These are phyloP conservation scores for Acleris literana DNA, from an alignment of 2,888 invertebrate genomes.

Conservation along the genomic window DNA sequence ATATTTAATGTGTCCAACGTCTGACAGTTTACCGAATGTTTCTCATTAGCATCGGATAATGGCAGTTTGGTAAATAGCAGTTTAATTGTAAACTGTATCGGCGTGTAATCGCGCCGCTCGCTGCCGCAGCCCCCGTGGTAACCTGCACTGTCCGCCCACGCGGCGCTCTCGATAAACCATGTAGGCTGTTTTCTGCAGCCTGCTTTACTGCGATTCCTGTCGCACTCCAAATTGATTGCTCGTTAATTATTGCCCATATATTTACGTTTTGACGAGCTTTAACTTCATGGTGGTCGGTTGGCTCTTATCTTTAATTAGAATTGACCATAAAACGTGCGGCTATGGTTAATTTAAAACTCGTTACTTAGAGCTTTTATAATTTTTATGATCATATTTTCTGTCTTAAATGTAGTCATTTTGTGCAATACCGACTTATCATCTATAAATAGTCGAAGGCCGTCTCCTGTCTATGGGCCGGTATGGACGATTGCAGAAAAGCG, in stretches of 20 bases:
- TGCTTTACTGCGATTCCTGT: constrained; percentile 48
- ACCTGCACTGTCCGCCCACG: constrained; percentile 65
- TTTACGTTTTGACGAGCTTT: constrained; percentile 33
- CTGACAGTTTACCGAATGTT: constrained; percentile 54
- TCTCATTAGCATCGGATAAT: constrained; percentile 52
- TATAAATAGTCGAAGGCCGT: constrained; percentile 63
- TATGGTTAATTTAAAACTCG: too few species aligned
- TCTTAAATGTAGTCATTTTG: too few species aligned
- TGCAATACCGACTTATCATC: constrained; percentile 19
- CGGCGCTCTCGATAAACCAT: constrained; percentile 45
- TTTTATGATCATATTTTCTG: too few species aligned
- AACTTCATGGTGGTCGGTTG: not conserved
- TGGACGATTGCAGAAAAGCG: constrained; percentile 63
- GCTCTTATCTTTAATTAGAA: too few species aligned
- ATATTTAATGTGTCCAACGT: constrained; percentile 54
- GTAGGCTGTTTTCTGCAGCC: constrained; percentile 45
- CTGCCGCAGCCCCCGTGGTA: constrained; percentile 55
- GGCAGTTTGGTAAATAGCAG: constrained; percentile 45
- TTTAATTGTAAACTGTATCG: constrained; percentile 52
- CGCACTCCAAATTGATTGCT: constrained; percentile 37
- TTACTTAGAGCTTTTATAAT: too few species aligned
- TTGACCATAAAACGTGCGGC: too few species aligned
- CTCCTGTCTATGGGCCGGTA: constrained; percentile 47
- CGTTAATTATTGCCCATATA: constrained; percentile 41
- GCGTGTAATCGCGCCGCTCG: constrained; percentile 53